Evolutionary conservation across 2,113 vertebrate species (phyloP).

Genomic region (Vulpes ferrilata): DNA sequence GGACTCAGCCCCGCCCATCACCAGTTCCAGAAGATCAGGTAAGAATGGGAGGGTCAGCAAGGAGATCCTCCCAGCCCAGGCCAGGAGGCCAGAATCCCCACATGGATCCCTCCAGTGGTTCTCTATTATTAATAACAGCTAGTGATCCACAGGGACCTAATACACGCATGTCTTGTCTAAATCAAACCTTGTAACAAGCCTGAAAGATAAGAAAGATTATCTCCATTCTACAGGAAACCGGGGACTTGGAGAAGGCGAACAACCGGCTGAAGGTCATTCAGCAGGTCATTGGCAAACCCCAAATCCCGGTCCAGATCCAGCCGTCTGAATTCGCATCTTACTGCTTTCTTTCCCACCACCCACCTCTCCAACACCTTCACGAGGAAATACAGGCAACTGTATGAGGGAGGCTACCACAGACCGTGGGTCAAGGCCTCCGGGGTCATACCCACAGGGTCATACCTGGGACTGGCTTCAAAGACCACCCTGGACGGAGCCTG

Average conservation of each 20-base stretch:
- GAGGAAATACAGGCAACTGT: background rate
- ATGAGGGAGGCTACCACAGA: background rate
- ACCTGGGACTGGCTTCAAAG: background rate
- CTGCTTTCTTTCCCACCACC: background rate
- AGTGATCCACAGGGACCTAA: background rate
- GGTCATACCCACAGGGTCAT: fast-evolving
- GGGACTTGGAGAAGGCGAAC: background rate
- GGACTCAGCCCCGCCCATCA: background rate
- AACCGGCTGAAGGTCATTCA: fast-evolving
- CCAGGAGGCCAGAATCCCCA: background rate
- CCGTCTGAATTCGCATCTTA: background rate
- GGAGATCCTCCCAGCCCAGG: background rate
- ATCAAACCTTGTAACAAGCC: background rate
- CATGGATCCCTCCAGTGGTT: fast-evolving
- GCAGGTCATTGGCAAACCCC: background rate
- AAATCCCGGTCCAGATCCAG: background rate
- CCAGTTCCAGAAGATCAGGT: background rate
- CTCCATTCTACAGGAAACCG: background rate
- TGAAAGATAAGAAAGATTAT: no score
- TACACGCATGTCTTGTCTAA: fast-evolving
- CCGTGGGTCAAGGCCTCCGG: background rate
- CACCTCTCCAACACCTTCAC: background rate
- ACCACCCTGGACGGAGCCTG: background rate
- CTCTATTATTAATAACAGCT: background rate
- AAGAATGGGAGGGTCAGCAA: background rate